Conservation (phyloP, 2,888 invertebrate species). For the Drosophila hamatofila region DNA sequence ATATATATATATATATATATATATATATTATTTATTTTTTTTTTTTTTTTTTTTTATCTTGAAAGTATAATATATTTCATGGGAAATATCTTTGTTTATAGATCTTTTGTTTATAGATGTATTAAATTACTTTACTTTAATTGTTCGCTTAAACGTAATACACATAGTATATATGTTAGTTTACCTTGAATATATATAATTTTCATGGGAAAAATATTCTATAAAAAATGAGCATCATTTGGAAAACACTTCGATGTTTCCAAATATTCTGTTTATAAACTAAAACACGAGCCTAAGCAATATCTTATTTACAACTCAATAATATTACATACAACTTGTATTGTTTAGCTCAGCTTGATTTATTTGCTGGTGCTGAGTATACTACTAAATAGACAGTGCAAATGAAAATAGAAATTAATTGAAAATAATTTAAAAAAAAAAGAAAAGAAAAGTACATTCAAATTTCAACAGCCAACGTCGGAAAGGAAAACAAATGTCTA, state of each 20-base stretch:
- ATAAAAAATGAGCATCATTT: neutral
- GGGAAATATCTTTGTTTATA: no score
- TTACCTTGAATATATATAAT: neutral
- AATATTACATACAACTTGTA: neutral
- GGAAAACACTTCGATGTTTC: neutral
- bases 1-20: no score
- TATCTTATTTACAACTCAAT: neutral
- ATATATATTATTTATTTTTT: no score
- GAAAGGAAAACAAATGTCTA: slow-evolving; percentile 19
- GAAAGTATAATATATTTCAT: no score
- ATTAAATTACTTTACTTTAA: neutral
- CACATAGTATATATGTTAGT: neutral
- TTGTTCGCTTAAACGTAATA: neutral
- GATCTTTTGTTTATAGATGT: neutral
- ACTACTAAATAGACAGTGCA: neutral
- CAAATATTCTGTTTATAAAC: neutral
- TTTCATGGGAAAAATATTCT: no score
- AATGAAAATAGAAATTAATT: slow-evolving; percentile 5
- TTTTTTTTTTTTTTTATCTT: no score
- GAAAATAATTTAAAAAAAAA: slow-evolving; percentile 31
- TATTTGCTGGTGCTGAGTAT: neutral
- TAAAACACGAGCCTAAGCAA: neutral
- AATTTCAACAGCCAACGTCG: slow-evolving; percentile 26
- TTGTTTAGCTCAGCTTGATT: slow-evolving; percentile 3
- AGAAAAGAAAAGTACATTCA: slow-evolving; percentile 30